Conservation (phyloP, 1,140 invertebrate genomes). For the Aporrectodea caliginosa region DNA sequence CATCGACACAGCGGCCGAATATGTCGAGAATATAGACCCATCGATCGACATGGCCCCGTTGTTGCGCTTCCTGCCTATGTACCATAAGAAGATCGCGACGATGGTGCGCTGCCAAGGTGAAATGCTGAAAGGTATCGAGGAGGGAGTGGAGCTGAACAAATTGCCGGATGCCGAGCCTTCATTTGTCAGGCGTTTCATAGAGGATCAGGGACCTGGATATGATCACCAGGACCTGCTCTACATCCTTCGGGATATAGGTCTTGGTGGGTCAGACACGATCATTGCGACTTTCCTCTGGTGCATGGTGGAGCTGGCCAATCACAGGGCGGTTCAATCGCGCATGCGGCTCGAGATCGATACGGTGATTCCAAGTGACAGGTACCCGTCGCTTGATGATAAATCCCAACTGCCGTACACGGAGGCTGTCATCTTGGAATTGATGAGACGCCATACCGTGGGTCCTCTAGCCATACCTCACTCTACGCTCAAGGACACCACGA, state of each 20-base stretch:
- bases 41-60: background rate
- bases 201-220: background rate
- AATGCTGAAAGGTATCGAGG: background rate
- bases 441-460: constrained; percentile 41
- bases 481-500: constrained; percentile 37
- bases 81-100: background rate
- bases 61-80: background rate
- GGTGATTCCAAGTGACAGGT: constrained; percentile 40
- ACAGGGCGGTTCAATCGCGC: constrained; percentile 51
- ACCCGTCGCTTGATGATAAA: constrained; percentile 37
- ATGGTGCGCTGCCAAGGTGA: too few relatives aligned
- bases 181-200: background rate
- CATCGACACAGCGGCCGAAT: background rate
- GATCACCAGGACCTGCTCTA: background rate
- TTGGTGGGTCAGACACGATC: constrained; percentile 51
- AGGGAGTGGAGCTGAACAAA: background rate
- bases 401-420: constrained; percentile 41
- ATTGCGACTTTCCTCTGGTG: constrained; percentile 49
- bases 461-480: constrained; percentile 50
- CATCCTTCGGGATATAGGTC: constrained; percentile 37
- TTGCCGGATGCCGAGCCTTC: background rate
- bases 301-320: constrained; percentile 41
- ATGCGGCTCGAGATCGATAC: constrained; percentile 47
- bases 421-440: constrained; percentile 43
- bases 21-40: background rate